phyloP scores from a whole-genome alignment of 2,113 vertebrate species.

The Oceanodroma tethys region DNA sequence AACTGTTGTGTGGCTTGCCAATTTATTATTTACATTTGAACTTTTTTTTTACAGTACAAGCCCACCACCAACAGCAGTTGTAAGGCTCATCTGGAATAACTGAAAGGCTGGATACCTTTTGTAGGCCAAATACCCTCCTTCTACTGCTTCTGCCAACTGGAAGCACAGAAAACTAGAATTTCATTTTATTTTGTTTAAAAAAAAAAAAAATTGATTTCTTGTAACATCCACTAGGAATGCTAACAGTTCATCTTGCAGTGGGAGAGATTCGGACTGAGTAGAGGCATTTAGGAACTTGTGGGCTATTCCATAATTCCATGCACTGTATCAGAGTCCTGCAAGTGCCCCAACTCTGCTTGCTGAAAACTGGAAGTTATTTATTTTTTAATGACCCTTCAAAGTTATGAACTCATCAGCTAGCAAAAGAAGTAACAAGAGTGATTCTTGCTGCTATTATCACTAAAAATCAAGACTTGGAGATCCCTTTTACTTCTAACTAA shows the following conservation, averaged over 20 bases:
- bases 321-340: conserved; percentile 76
- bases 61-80: conserved; percentile 99
- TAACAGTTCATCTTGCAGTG: conserved; percentile 91
- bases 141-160: conserved; percentile 83
- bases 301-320: conserved; percentile 77
- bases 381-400: conserved; percentile 94
- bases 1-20: conserved; percentile 69
- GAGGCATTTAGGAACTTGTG: conserved; percentile 79
- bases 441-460: conserved; percentile 95
- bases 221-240: conserved; percentile 92
- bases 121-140: conserved; percentile 76
- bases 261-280: conserved; percentile 80
- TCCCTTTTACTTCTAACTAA: conserved; percentile 83
- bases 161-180: conserved; percentile 84
- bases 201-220: conserved; percentile 75
- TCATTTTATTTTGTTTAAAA: conserved; percentile 80
- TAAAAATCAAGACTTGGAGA: conserved; percentile 88
- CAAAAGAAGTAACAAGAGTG: conserved; percentile 96
- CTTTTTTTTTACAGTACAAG: conserved; percentile 86
- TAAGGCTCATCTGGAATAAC: conserved; percentile 86
- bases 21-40: conserved; percentile 73
- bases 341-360: conserved; percentile 86
- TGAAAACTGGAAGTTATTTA: conserved; percentile 94
- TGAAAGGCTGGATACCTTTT: conserved; percentile 83
- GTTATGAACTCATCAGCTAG: conserved; percentile 90